These are phyloP conservation scores for Aphelinus certus DNA, from an alignment of 1,140 invertebrate genomes.

Conservation along the genomic window DNA sequence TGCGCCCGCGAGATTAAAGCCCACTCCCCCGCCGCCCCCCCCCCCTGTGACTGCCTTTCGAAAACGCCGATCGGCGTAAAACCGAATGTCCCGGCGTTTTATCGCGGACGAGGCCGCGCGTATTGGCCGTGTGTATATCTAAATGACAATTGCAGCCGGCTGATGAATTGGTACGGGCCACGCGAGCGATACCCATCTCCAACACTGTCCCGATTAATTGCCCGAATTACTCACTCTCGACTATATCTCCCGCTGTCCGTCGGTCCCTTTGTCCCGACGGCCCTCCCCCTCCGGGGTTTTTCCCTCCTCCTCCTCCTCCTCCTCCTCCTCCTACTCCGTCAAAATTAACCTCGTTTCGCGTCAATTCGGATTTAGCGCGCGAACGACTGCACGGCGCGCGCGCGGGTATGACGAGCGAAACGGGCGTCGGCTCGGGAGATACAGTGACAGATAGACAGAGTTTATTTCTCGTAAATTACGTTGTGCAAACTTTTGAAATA, in stretches of 20 bases:
- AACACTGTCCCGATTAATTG: slow-evolving; percentile 31
- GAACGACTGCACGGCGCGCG: no score
- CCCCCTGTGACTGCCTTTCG: not conserved
- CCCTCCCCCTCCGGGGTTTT: not conserved
- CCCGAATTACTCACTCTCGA: slow-evolving; percentile 20
- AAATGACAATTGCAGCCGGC: slow-evolving; percentile 21
- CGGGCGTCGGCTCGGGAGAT: no score
- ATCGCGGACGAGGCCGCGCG: not conserved
- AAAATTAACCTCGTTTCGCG: no score
- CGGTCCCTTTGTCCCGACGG: not conserved
- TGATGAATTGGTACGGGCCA: slow-evolving; percentile 29
- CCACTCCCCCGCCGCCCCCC: not conserved
- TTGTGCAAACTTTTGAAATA: no score
- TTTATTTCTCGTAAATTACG: no score
- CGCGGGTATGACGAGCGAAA: no score
- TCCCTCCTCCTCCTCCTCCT: not conserved
- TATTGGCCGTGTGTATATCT: slow-evolving; percentile 19
- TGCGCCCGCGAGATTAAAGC: not conserved
- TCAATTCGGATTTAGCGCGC: no score
- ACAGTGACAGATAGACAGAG: no score
- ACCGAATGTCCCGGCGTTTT: not conserved
- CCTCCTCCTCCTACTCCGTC: not conserved
- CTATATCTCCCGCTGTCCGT: slow-evolving; percentile 8
- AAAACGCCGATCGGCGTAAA: not conserved
- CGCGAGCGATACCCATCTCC: slow-evolving; percentile 9